Base-by-base conservation (phyloP, 2,888 invertebrate species). In the Calliopum simillimum region DNA sequence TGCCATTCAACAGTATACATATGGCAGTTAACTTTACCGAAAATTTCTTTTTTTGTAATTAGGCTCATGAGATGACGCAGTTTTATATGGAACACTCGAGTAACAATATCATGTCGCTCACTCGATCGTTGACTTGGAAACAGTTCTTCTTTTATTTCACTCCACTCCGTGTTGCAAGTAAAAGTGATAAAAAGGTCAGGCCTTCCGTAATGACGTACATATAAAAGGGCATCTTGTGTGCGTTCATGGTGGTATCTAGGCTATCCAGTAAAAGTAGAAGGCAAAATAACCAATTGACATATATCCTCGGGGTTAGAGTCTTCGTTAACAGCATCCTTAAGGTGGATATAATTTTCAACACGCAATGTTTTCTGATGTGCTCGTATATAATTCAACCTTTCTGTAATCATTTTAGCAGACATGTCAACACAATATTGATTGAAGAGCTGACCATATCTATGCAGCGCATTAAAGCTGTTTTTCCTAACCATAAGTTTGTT, bases 41-140 rank as follows among this genome's bases (percentile, higher is more conserved):
- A 69, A 33, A 69, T 47, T 13, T 43, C 33, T 56, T 59, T 49
- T 58, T 63, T 69, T 33, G 58, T 69, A 19, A 58, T 46, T 19
- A 58, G 47, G 59, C 64, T 58, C 58, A 69, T 69, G 56, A 64
- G 41, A 56, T 41, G 56, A 41, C 16, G 53, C 55, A 69, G 46
- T 47, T 69, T 69, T 56, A 56, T 58, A 44, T 69, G 55, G 23
- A 65, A 69, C 23, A 64, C 64, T 64, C 64, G n/a, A 49, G 64
- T 49, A 13, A 49, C 11, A 19, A 68, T 68, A 44, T 68, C 62
- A 23, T 68, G 68, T 41, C 46, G n/a, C 49, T 70, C 41, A 53
- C n/a, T 43, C 49, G 65, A 64, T 25, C 41, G 65, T 66, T 70
- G 70, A 46, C 61, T 66, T 23, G 70, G 11, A 53, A 59, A 65